Evolutionary conservation across 2,797 vertebrate genomes (phyloP), one percentile per base, ranked within the genome.

Genomic region (Myotis planiceps): DNA sequence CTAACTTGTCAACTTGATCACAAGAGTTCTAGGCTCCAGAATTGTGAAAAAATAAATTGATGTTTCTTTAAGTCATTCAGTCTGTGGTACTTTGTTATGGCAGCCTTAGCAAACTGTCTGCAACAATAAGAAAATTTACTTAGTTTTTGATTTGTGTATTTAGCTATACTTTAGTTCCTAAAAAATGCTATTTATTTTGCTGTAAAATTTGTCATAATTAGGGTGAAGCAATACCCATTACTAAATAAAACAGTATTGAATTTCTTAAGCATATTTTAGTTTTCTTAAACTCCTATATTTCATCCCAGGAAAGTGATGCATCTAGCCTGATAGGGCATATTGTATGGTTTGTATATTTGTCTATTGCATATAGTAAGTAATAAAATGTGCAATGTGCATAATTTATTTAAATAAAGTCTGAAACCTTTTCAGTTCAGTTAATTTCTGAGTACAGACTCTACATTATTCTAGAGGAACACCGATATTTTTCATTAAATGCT

Each of bases 331-430:
- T 80, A 94, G 85, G 95, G 90, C 45, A 65, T 88, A 58, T 0
- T 76, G 72, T 60, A 94, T 55, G 12, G 29, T 63, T 84, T 96
- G 34, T 94, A 72, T 37, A 37, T 21, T 95, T 97, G 88, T 75
- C 51, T 83, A 89, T 84, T 68, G 51, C 83, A 97, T 88, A 66
- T 72, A 72, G 89, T 19, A 96, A 79, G 65, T 16, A 90, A 95
- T 27, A 91, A 92, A 95, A 81, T 95, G 92, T 76, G 0, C 53
- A 76, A 90, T 87, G 23, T 90, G 58, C 83, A 95, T 93, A 82
- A 55, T 94, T 87, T 86, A 79, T 32, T 63, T 39, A 96, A 96
- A 88, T 60, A 90, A 95, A 15, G 47, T 97, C 47, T 87, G 45
- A 90, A 90, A 78, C n/a, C 3, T 93, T 60, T 58, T 34, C 29